Evolutionary conservation across 2,888 invertebrate species (phyloP), one percentile per base, ranked within the genome.

Genomic region (Unio delphinus): DNA sequence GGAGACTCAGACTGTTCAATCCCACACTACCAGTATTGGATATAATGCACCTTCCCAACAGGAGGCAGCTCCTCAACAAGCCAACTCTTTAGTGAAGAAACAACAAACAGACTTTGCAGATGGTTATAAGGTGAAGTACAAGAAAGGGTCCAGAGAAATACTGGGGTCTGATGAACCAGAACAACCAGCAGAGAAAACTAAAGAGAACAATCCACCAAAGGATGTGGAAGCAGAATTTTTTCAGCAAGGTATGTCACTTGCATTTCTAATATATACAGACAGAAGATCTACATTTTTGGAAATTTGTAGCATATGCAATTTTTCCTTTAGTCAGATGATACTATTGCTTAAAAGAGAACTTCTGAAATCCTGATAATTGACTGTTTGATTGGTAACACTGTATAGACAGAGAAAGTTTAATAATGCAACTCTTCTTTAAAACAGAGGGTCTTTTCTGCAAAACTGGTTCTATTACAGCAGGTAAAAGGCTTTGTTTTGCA

Each of bases 151-250:
- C 54, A 11, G 54, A 23, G 59, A 28, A 18, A 23, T 55, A 59
- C 15, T 55, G 59, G 23, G 30, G 28, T n/a, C 23, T n/a, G 30
- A 61, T 0, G 63, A 72, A 20, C 65, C 56, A 45, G 73, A 72
- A 17, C 64, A 55, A 34, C 68, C 65, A 60, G 66, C 57, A 2
- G 30, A 66, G 26, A 58, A 55, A 28, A 34, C 55, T 5, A 66
- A 65, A 4, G 58, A 60, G 57, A 69, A 60, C 56, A 61, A 54
- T 17, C 17, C 26, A 23, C 45, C 58, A 59, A 59, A 58, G 8
- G 23, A 65, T 61, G 28, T 69, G 34, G 76, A 76, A 17, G 70
- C 65, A 58, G 73, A 69, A 30, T 76, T 76, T 55, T 70, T 76
- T 65, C 70, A 74, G n/a, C 76, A 76, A 74, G 73, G 76, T 76